Evolutionary conservation across 2,797 vertebrate species (phyloP).

Genomic region (Falco columbarius): DNA sequence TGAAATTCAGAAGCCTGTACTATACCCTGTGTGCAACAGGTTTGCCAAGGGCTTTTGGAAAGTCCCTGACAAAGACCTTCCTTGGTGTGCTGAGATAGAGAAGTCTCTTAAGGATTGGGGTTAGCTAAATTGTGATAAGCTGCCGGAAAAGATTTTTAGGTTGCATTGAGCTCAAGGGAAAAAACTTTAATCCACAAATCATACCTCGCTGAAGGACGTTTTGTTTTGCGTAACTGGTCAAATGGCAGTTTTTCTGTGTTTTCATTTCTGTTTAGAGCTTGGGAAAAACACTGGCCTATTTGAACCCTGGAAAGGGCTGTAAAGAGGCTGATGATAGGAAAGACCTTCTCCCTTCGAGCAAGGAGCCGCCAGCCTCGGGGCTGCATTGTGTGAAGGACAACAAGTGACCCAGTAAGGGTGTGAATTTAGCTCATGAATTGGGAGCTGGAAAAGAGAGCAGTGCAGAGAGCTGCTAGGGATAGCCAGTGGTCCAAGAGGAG

Average conservation of each 20-base stretch:
- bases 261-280: conserved; percentile 18
- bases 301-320: background rate
- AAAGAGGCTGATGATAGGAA: background rate
- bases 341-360: background rate
- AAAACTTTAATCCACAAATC: conserved; percentile 55
- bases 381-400: background rate
- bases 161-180: background rate
- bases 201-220: conserved; percentile 9
- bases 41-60: conserved; percentile 34
- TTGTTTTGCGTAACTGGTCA: conserved; percentile 27
- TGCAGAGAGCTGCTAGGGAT: background rate
- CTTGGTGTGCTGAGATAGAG: conserved; percentile 5
- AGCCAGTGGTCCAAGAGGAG: background rate
- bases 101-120: conserved; percentile 31
- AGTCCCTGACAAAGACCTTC: conserved; percentile 42
- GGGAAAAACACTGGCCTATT: background rate
- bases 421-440: background rate
- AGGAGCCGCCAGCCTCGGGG: background rate
- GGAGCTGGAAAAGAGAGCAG: background rate
- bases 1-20: background rate
- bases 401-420: background rate
- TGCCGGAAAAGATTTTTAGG: conserved; percentile 49
- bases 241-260: conserved; percentile 10
- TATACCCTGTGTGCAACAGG: background rate
- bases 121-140: conserved; percentile 35